Base-by-base conservation (phyloP, 2,888 invertebrate genomes). In the Xylota segnis region DNA sequence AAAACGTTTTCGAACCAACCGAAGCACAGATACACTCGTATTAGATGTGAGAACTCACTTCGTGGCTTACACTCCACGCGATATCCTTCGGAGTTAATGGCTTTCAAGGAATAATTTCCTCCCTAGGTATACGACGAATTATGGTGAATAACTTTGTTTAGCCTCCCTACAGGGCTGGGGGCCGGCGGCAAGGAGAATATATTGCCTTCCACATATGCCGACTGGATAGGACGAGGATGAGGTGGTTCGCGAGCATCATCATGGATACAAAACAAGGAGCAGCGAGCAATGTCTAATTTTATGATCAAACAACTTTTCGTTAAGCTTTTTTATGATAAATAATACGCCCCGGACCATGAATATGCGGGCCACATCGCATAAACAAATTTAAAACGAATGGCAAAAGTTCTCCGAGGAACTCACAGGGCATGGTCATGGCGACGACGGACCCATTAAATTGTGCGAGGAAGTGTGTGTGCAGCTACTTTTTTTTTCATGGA, bases 291-390 rank as follows among this genome's bases (percentile, higher is more conserved):
- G 78, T 78, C 68, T 78, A 68, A 78, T 83, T 83, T 83, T 83
- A 83, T 78, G 78, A 78, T 72, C 72, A 61, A 74, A 78, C 68
- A 83, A 83, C 71, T 83, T 83, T 83, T 83, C 70, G 70, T 58
- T 70, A 58, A 34, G 70, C 47, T 71, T 58, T 70, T 70, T 71
- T 47, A 47, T 59, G 58, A 59, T 58, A 45, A 70, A 70, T 70
- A 56, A 70, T 70, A 56, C 29, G 23, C 34, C 16, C 18, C 29
- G 47, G 58, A 71, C 56, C 58, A 23, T 71, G 58, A 58, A 45
- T 58, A 47, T 65, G 65, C 47, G 63, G 63, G 63, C 32, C 16
- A 63, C 63, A 59, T 40, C 40, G 23, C 59, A 59, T 58, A 71
- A 58, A 50, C 56, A 68, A 76, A 68, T 66, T 58, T 47, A 37